Evolutionary conservation across 1,140 invertebrate species (phyloP).

Genomic region (Tetramorium simillimum): DNA sequence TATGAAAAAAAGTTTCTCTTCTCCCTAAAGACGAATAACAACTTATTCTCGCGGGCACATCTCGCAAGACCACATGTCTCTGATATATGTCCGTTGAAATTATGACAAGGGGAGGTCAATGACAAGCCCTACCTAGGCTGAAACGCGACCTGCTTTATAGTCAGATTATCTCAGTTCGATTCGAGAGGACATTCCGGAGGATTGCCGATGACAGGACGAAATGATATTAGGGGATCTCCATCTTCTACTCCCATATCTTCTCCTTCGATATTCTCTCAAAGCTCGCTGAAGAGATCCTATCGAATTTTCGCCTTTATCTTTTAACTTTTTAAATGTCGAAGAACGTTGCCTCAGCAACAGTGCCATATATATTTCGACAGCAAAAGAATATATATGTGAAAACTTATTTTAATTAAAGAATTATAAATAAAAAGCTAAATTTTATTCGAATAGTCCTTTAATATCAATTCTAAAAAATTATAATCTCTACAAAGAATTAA

Average conservation of each 20-base stretch:
- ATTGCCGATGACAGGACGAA: slow-evolving; percentile 53
- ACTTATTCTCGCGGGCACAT: slow-evolving; percentile 8
- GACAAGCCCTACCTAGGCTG: slow-evolving; percentile 33
- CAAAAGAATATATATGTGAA: not conserved
- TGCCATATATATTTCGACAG: not conserved
- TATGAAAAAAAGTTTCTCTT: not conserved
- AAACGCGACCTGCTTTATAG: slow-evolving; percentile 52
- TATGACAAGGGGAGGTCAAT: slow-evolving; percentile 22
- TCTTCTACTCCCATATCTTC: slow-evolving; percentile 47
- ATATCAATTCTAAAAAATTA: not conserved
- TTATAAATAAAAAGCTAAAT: not conserved
- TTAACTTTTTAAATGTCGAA: slow-evolving; percentile 3
- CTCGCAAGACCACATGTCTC: slow-evolving; percentile 33
- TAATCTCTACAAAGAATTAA: not conserved
- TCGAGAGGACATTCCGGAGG: slow-evolving; percentile 35
- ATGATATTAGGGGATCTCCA: slow-evolving; percentile 52
- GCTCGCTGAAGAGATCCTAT: slow-evolving; percentile 3
- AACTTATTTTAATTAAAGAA: not conserved
- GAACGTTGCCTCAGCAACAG: not conserved
- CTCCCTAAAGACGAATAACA: slow-evolving; percentile 1
- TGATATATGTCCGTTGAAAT: slow-evolving; percentile 49
- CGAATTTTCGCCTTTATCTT: slow-evolving; percentile 41
- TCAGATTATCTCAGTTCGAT: slow-evolving; percentile 58
- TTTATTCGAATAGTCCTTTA: not conserved
- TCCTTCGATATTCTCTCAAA: slow-evolving; percentile 4